Evolutionary conservation across 2,797 vertebrate species (phyloP), one percentile per base, ranked within the genome.

Genomic region (Pempheris klunzingeri): DNA sequence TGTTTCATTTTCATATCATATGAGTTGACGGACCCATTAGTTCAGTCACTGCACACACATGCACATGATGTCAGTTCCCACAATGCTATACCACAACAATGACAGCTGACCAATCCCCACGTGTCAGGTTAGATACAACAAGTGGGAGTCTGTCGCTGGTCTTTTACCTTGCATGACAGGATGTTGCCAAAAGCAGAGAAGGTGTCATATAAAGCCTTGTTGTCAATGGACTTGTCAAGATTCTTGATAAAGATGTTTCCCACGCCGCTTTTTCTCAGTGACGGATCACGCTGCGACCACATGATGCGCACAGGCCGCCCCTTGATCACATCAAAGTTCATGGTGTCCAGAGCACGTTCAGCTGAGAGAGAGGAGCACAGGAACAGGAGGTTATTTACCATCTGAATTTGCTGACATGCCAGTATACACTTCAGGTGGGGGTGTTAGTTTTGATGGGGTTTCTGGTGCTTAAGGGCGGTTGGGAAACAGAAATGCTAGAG

Each of bases 241-340:
- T 99, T 99, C 92, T 99, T 99, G 92, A 99, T 99, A 93, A 99
- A 99, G 92, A 99, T 99, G 94, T 99, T 99, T 78, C 98, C 98
- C 5, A 99, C 97, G 1, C 98, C 98, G 0, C 98, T 99, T 92
- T 99, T 99, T 82, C 98, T 96, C 89, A 99, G 93, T 26, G 98
- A 99, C 0, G 98, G 98, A 94, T 99, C 98, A 64, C 98, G 96
- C 93, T 99, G 98, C 69, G 97, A 95, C 98, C 98, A 99, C 98
- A 99, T 99, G 90, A 99, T 99, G 84, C 98, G 97, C 58, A 99
- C 96, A 39, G 98, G 98, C 65, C 97, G 96, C 81, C 98, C 98
- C 90, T 99, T 99, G 90, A 99, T 99, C 85, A 99, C 97, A 32
- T 99, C 98, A 54, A 99, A 99, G 93, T 99, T 99, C 98, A 99